Base-by-base conservation (phyloP, 1,140 invertebrate genomes). In the Zaprionus tsacasi region DNA sequence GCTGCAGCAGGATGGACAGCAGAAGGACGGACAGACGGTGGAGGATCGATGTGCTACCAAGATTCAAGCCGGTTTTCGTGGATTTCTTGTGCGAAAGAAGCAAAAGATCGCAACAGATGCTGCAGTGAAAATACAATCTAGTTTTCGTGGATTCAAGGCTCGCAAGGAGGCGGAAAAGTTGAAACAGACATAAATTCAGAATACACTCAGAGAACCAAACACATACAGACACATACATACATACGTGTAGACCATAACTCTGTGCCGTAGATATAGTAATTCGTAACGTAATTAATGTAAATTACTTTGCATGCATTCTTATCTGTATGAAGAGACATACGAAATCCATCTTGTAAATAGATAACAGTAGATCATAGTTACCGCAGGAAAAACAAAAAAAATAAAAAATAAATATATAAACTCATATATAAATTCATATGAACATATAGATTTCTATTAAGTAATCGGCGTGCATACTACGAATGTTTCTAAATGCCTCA, bases 11-110 rank as follows among this genome's bases (percentile, higher is more conserved):
- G 17, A 12, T 3, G 45, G 8, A 5, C 45, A 50, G 17, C 45
- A 50, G 45, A 40, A 38, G 35, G 70, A 60, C 5, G 50, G 15
- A 11, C 74, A 64, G 33, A 76, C 73, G 6, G 75, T 94, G 25
- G 94, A 95, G 78, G 94, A 96, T 80, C 94, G 94, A 56, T 95
- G 95, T 27, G 96, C 96, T 0, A 95, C 95, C 1, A 96, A 96
- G 92, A 97, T 97, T 70, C 96, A 97, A 89, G 96, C 96, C 0
- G 94, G 95, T 4, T 93, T 96, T 15, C 93, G 96, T 1, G 96
- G 96, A n/a, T 96, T 95, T 83, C 92, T 96, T n/a, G 95, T 95
- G 6, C 92, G 96, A 17, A 95, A 95, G 81, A 93, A 94, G 59
- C 93, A 94, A 55, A 94, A 95, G 77, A 88, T 92, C 6, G 94